Evolutionary conservation across 2,113 vertebrate genomes (phyloP).

Genomic region (Chloropsis cyanopogon): DNA sequence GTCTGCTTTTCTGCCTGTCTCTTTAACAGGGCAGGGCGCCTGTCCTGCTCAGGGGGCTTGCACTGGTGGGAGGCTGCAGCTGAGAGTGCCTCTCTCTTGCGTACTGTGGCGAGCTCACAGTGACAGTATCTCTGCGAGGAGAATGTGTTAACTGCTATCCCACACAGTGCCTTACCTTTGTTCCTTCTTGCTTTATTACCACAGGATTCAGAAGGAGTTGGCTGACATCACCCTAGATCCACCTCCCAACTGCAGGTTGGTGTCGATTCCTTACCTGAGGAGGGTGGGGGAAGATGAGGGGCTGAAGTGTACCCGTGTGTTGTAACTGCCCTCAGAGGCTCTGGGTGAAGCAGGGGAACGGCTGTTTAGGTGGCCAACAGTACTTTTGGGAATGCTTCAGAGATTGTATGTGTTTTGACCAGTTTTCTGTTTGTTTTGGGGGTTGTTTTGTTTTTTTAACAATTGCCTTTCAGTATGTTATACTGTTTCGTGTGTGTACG

Average conservation of each 20-base stretch:
- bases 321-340: background rate
- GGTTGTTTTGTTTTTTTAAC: background rate
- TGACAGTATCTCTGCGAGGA: background rate
- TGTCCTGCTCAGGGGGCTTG: background rate
- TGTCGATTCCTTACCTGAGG: background rate
- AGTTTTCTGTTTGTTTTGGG: background rate
- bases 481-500: background rate
- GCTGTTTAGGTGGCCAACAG: background rate
- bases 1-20: background rate
- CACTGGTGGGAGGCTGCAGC: background rate
- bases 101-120: background rate
- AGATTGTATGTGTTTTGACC: background rate
- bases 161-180: conserved; percentile 26
- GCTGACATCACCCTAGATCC: conserved; percentile 96
- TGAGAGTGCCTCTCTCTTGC: background rate
- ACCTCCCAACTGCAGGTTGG: conserved; percentile 95
- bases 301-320: background rate
- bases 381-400: background rate
- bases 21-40: background rate
- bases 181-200: conserved; percentile 35
- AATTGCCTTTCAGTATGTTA: background rate
- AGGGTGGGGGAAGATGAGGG: background rate
- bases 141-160: background rate
- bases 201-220: conserved; percentile 97
- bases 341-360: background rate